phyloP scores from a whole-genome alignment of 2,797 vertebrate genomes.

The Cygnus olor region DNA sequence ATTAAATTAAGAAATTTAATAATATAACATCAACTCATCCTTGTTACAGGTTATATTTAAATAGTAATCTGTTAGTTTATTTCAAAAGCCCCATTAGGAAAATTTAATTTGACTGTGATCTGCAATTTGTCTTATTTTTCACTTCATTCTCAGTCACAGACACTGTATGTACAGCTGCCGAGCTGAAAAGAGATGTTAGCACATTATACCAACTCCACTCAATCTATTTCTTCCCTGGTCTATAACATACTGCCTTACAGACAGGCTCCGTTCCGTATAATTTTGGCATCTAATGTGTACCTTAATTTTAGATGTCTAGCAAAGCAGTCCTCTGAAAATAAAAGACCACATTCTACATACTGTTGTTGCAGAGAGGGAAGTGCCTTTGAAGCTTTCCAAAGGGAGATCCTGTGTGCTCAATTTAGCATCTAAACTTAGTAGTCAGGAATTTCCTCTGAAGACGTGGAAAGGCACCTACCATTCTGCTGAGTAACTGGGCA shows the following conservation, averaged over 20 bases:
- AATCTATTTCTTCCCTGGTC: background rate
- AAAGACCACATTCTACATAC: background rate
- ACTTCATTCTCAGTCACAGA: background rate
- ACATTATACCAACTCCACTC: background rate
- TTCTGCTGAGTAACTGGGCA: background rate
- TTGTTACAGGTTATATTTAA: constrained; percentile 63
- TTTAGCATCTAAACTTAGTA: constrained; percentile 53
- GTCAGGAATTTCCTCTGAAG: constrained; percentile 51
- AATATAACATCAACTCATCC: constrained; percentile 29
- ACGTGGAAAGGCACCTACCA: background rate
- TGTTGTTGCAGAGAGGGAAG: background rate
- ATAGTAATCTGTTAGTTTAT: constrained; percentile 65
- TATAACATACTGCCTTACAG: background rate
- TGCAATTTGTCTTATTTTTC: constrained; percentile 41
- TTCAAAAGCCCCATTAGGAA: constrained; percentile 64
- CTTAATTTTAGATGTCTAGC: background rate
- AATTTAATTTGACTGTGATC: constrained; percentile 62
- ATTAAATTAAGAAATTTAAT: constrained; percentile 69
- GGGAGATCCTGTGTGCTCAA: constrained; percentile 48
- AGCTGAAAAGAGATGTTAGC: background rate
- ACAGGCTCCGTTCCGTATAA: background rate
- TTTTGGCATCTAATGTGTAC: background rate
- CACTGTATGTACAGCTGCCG: background rate
- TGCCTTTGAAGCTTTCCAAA: constrained; percentile 35
- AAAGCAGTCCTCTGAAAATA: background rate